These are phyloP conservation scores for Manis crassicaudata DNA, from an alignment of 2,797 vertebrate species.

Conservation along the genomic window DNA sequence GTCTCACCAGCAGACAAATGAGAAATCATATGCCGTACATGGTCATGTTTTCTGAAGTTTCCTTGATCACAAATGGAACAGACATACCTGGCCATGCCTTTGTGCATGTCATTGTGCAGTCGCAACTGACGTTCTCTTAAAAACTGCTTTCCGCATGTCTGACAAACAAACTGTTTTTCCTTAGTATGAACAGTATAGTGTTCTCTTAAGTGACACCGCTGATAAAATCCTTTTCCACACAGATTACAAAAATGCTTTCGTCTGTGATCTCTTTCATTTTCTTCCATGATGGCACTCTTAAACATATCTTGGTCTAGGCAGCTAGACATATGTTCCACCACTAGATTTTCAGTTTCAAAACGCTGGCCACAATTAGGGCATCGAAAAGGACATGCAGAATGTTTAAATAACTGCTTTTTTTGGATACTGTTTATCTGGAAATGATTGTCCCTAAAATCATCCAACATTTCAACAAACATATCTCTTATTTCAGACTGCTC, in stretches of 20 bases:
- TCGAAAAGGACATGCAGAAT: constrained; percentile 90
- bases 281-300: constrained; percentile 91
- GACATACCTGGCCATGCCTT: constrained; percentile 98
- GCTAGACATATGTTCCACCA: constrained; percentile 93
- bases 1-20: constrained; percentile 97
- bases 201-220: constrained; percentile 98
- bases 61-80: constrained; percentile 99
- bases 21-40: constrained; percentile 99
- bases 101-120: constrained; percentile 99
- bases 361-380: constrained; percentile 95
- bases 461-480: constrained; percentile 90
- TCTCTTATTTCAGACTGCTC: constrained; percentile 89
- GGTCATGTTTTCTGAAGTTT: constrained; percentile 99
- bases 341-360: constrained; percentile 93
- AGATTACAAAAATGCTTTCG: constrained; percentile 98
- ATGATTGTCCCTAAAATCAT: constrained; percentile 87
- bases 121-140: constrained; percentile 96
- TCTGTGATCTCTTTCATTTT: constrained; percentile 94
- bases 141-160: constrained; percentile 99
- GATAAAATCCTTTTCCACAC: constrained; percentile 98
- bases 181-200: constrained; percentile 99
- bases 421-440: constrained; percentile 86
- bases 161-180: constrained; percentile 99
- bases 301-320: constrained; percentile 95
- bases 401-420: constrained; percentile 88